Conservation (phyloP, 2,113 vertebrate genomes). For the Pelodiscus sinensis region DNA sequence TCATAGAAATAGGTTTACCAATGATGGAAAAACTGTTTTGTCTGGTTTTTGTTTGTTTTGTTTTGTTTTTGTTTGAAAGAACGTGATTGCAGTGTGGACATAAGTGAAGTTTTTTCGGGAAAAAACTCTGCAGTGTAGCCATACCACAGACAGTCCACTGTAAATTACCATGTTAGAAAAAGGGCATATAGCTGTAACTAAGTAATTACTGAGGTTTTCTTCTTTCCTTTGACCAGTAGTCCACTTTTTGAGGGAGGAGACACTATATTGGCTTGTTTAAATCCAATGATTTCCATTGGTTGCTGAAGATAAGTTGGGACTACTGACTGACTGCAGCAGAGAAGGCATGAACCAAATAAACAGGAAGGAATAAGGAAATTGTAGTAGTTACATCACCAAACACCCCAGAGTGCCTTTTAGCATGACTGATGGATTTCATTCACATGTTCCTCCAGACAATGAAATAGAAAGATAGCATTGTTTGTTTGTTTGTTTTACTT, state of each 20-base stretch:
- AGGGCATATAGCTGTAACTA: background rate
- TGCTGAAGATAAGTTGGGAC: background rate
- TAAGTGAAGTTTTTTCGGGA: no score
- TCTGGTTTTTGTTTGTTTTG: no score
- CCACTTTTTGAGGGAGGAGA: background rate
- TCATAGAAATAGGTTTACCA: no score
- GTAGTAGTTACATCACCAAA: background rate
- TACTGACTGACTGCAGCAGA: background rate
- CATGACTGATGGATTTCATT: background rate
- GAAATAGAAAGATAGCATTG: background rate
- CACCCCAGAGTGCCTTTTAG: background rate
- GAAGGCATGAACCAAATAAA: background rate
- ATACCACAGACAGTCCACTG: background rate
- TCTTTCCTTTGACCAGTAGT: background rate
- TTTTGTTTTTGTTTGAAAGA: no score
- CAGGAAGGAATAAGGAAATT: slow-evolving; percentile 6
- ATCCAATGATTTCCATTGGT: background rate
- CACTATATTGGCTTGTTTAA: background rate
- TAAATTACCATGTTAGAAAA: accelerated
- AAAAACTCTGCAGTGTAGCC: no score
- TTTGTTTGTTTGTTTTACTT: background rate
- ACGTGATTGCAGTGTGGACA: no score
- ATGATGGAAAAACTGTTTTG: no score
- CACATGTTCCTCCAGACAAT: background rate
- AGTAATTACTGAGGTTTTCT: background rate